Evolutionary conservation across 2,797 vertebrate species (phyloP).

Genomic region (Aphelocoma californica): DNA sequence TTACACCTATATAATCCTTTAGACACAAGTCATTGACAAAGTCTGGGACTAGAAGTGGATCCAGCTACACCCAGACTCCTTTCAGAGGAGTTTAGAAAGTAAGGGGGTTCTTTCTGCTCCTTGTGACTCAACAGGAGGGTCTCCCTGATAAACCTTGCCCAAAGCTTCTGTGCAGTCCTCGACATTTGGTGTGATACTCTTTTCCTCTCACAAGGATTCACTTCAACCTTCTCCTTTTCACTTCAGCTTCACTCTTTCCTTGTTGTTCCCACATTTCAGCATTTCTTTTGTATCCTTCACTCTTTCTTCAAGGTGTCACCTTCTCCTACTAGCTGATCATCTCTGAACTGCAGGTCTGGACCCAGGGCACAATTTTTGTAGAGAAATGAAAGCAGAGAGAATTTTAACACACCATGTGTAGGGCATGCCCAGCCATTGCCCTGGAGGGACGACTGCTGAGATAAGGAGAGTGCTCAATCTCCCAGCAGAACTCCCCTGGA

Average conservation of each 20-base stretch:
- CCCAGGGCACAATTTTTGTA: not conserved
- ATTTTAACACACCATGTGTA: not conserved
- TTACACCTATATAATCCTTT: not conserved
- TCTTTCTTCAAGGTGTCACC: not conserved
- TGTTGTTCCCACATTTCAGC: not conserved
- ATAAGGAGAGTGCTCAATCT: too few relatives aligned
- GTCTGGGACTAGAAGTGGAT: not conserved
- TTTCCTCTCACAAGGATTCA: not conserved
- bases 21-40: not conserved
- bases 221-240: not conserved
- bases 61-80: not conserved
- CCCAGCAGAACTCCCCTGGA: too few relatives aligned
- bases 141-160: not conserved
- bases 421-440: too few relatives aligned
- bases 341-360: not conserved
- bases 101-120: not conserved
- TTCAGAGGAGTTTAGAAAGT: not conserved
- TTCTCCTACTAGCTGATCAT: not conserved
- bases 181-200: not conserved
- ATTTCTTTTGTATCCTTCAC: not conserved
- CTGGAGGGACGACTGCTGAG: too few relatives aligned
- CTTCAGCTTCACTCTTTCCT: not conserved
- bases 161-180: not conserved
- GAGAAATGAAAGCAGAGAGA: not conserved
- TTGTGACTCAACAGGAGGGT: not conserved